These are phyloP conservation scores for Nomada goodeniana DNA, from an alignment of 2,888 invertebrate species.

Conservation along the genomic window DNA sequence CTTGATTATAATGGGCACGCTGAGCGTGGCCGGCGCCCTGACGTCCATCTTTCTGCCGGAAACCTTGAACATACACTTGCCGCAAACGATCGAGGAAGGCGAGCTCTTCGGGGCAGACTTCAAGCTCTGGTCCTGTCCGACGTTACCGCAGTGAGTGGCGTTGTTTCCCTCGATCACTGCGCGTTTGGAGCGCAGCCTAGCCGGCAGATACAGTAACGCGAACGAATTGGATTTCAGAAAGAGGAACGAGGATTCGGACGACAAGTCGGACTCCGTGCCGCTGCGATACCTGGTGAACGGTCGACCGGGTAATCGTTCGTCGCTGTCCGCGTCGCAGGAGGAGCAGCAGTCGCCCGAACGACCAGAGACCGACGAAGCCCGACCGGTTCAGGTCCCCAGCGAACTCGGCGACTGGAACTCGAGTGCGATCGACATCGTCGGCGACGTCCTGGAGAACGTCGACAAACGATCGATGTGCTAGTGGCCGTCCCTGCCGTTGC, in stretches of 20 bases:
- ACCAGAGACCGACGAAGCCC: conserved; percentile 1
- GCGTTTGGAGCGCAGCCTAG: background rate
- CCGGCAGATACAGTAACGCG: background rate
- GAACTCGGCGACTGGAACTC: background rate
- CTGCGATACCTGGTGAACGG: conserved; percentile 81
- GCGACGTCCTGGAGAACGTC: conserved; percentile 37
- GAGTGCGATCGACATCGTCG: conserved; percentile 6
- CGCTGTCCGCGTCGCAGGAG: conserved; percentile 61
- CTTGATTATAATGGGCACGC: conserved; percentile 87
- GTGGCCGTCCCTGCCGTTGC: conserved; percentile 27
- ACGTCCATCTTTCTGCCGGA: conserved; percentile 88
- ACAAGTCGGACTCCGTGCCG: conserved; percentile 76
- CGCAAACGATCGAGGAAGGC: conserved; percentile 88
- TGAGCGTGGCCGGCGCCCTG: conserved; percentile 86
- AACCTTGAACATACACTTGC: conserved; percentile 87
- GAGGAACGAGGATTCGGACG: conserved; percentile 22
- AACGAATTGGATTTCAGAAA: conserved; percentile 37
- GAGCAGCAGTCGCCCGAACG: background rate
- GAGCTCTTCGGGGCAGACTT: conserved; percentile 87
- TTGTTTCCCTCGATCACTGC: background rate
- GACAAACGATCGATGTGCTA: conserved; percentile 60
- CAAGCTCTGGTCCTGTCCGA: conserved; percentile 86
- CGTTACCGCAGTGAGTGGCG: conserved; percentile 75
- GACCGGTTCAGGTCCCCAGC: background rate
- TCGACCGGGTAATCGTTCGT: conserved; percentile 78